Base-by-base conservation (phyloP, 2,797 vertebrate genomes). In the Macroramphosus scolopax region DNA sequence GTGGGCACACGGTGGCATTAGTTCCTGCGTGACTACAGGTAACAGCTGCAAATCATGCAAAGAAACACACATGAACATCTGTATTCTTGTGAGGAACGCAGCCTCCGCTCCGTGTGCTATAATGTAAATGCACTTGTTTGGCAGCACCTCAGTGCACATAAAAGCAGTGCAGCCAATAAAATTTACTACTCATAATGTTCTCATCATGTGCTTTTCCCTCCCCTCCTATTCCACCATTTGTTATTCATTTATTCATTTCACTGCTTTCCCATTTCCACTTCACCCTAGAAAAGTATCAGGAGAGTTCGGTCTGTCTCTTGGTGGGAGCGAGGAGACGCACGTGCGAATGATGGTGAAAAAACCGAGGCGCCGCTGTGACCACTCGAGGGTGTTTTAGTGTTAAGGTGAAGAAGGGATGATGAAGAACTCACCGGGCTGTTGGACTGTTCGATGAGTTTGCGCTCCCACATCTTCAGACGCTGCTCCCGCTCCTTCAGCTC, bases 401-500 rank as follows among this genome's bases (percentile, higher is more conserved):
- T 29, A 49, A 49, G 41, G 57, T 54, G 54, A 38, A 51, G 52
- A 54, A 39, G 29, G 5, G 22, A 38, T 30, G 36, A 55, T 8
- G 41, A 57, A 56, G 50, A 49, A 93, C 95, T 94, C 89, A 99
- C 97, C 71, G 96, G 95, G 50, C 91, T 93, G 87, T 91, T 95
- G 81, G 96, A 98, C 80, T 98, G 95, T 38, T 98, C 93, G 0
- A 96, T 92, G 72, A 99, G 92, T 79, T 98, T 96, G 68, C 93
- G 92, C 88, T 99, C 96, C 96, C 97, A 99, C 92, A 98, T 93
- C 89, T 89, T 97, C 30, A 99, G 83, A 16, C 93, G 93, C 18
- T 88, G 89, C 73, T 99, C 96, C 59, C 96, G 85, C 75, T 96
- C 93, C 83, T 95, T 97, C 64, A 99, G 89, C 71, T 94, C 95